phyloP scores from a whole-genome alignment of 1,140 invertebrate species.

The Leptopilina clavipes region DNA sequence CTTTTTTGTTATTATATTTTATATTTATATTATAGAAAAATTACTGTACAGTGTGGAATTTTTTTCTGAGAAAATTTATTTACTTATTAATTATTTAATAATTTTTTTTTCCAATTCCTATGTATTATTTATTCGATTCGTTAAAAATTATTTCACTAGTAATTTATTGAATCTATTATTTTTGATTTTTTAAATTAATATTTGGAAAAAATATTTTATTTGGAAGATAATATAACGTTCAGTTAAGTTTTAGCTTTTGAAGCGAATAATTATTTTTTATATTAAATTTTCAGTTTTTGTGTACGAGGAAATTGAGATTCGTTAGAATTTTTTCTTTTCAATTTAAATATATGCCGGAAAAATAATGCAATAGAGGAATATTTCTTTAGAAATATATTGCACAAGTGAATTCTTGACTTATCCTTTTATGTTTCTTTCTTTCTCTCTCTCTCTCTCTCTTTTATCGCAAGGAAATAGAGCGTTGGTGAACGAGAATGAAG shows the following conservation, averaged over 20 bases:
- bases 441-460: neutral
- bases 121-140: too few species aligned
- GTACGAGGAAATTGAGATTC: neutral
- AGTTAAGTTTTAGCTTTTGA: neutral
- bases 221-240: too few species aligned
- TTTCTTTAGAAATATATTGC: neutral
- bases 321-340: neutral
- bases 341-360: neutral
- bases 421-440: neutral
- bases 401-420: neutral
- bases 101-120: too few species aligned
- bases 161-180: neutral
- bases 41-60: too few species aligned
- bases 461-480: slow-evolving; percentile 26
- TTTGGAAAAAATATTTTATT: too few species aligned
- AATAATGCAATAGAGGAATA: neutral
- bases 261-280: too few species aligned
- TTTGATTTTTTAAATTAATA: too few species aligned
- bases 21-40: too few species aligned
- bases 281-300: neutral
- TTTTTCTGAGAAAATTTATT: too few species aligned
- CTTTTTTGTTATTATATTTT: too few species aligned
- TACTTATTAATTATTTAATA: too few species aligned
- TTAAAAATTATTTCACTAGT: too few species aligned
- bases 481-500: slow-evolving; percentile 25